phyloP scores from a whole-genome alignment of 1,140 invertebrate species.

The Drosophila ananassae region DNA sequence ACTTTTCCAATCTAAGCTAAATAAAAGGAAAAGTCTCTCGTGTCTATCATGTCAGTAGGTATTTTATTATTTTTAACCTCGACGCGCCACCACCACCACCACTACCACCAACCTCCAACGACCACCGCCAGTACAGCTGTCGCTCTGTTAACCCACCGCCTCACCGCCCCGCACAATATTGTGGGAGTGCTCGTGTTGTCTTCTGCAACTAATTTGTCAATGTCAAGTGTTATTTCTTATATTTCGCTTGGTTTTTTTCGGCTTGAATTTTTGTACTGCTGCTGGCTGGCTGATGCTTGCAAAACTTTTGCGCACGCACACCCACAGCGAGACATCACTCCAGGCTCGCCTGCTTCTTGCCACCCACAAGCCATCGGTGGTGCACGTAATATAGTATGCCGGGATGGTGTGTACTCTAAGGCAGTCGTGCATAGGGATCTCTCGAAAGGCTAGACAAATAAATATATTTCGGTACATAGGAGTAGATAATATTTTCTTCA shows the following conservation, averaged over 20 bases:
- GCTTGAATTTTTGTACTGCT: constrained; percentile 34
- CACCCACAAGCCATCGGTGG: constrained; percentile 26
- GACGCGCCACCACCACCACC: constrained; percentile 8
- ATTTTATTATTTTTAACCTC: constrained; percentile 83
- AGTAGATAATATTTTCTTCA: constrained; percentile 7
- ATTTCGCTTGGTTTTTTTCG: constrained; percentile 43
- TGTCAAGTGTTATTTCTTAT: constrained; percentile 83
- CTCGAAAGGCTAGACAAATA: constrained; percentile 23
- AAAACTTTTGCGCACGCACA: constrained; percentile 69
- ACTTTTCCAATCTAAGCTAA: constrained; percentile 83
- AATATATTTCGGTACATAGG: constrained; percentile 11
- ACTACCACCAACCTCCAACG: neutral
- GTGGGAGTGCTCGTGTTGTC: constrained; percentile 58
- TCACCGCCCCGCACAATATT: neutral
- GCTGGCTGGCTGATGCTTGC: constrained; percentile 37
- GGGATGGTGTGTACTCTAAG: constrained; percentile 62
- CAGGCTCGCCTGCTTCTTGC: constrained; percentile 1
- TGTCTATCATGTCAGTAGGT: constrained; percentile 83
- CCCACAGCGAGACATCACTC: constrained; percentile 41
- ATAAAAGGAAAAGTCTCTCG: constrained; percentile 82
- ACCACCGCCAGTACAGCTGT: constrained; percentile 26
- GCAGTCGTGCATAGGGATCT: constrained; percentile 60
- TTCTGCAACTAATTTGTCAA: constrained; percentile 83
- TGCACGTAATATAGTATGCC: constrained; percentile 75
- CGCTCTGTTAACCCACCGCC: constrained; percentile 60